Conservation (phyloP, 2,888 invertebrate genomes). For the Dasypolia templi region DNA sequence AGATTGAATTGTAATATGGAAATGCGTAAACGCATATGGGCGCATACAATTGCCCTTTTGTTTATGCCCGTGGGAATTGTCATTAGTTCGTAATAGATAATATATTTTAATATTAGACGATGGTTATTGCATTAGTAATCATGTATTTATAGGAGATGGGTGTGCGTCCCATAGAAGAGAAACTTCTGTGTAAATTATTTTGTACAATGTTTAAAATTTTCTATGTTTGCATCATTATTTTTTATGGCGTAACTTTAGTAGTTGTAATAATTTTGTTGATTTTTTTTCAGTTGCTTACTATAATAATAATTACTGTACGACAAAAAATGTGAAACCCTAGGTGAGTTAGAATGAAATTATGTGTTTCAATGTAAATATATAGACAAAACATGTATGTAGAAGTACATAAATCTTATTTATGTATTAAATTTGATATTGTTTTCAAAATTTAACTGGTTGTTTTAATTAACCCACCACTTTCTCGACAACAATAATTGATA, state of each 20-base stretch:
- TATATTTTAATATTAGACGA: conserved; percentile 74
- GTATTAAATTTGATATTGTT: conserved; percentile 91
- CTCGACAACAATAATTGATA: background rate
- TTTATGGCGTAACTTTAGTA: conserved; percentile 75
- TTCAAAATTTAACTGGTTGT: conserved; percentile 88
- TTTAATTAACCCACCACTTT: conserved; percentile 72
- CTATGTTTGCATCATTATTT: conserved; percentile 84
- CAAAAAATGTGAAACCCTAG: conserved; percentile 83
- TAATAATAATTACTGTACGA: conserved; percentile 79
- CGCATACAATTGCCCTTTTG: conserved; percentile 65
- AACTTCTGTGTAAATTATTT: conserved; percentile 85
- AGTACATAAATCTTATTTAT: conserved; percentile 90
- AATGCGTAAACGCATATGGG: conserved; percentile 67
- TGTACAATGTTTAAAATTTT: conserved; percentile 83
- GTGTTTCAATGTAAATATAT: conserved; percentile 90
- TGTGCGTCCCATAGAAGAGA: conserved; percentile 69
- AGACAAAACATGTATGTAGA: conserved; percentile 89
- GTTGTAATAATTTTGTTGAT: conserved; percentile 81
- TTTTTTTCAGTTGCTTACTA: conserved; percentile 86
- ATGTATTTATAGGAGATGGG: conserved; percentile 74
- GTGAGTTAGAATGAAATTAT: conserved; percentile 86
- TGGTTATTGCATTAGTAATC: conserved; percentile 78
- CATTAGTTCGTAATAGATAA: conserved; percentile 74
- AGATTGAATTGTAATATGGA: conserved; percentile 59
- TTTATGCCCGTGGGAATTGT: conserved; percentile 70